phyloP scores from a whole-genome alignment of 2,888 invertebrate species.

The Yponomeuta sedellus region DNA sequence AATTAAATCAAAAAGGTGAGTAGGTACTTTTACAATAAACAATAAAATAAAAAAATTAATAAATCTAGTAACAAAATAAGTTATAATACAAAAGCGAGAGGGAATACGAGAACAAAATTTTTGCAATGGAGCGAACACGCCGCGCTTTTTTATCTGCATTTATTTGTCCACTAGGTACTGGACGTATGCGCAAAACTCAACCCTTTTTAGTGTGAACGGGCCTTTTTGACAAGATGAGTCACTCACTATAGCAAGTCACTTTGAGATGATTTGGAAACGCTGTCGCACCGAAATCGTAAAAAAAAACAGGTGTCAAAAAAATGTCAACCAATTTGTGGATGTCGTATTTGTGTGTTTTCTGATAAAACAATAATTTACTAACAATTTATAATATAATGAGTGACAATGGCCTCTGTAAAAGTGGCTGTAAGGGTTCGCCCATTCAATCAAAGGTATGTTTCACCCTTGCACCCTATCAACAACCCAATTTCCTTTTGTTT shows the following conservation, averaged over 20 bases:
- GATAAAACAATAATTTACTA: constrained; percentile 31
- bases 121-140: too few relatives aligned
- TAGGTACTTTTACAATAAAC: too few relatives aligned
- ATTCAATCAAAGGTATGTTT: constrained; percentile 87
- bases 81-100: too few relatives aligned
- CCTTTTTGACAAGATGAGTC: not conserved
- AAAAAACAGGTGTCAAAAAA: constrained; percentile 23
- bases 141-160: too few relatives aligned
- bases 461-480: constrained; percentile 25
- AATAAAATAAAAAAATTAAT: too few relatives aligned
- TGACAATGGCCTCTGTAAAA: constrained; percentile 92
- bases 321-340: constrained; percentile 49
- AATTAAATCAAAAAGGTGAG: too few relatives aligned
- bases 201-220: too few relatives aligned
- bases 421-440: constrained; percentile 94
- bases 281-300: not conserved
- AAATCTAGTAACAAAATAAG: too few relatives aligned
- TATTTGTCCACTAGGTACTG: too few relatives aligned
- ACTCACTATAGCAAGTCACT: not conserved
- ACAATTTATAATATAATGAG: constrained; percentile 67
- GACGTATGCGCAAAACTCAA: too few relatives aligned
- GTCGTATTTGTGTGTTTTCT: constrained; percentile 52
- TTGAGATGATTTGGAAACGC: not conserved
- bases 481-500: constrained; percentile 16
- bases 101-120: too few relatives aligned